Evolutionary conservation across 2,113 vertebrate genomes (phyloP), one percentile per base, ranked within the genome.

Genomic region (Probosciger aterrimus): DNA sequence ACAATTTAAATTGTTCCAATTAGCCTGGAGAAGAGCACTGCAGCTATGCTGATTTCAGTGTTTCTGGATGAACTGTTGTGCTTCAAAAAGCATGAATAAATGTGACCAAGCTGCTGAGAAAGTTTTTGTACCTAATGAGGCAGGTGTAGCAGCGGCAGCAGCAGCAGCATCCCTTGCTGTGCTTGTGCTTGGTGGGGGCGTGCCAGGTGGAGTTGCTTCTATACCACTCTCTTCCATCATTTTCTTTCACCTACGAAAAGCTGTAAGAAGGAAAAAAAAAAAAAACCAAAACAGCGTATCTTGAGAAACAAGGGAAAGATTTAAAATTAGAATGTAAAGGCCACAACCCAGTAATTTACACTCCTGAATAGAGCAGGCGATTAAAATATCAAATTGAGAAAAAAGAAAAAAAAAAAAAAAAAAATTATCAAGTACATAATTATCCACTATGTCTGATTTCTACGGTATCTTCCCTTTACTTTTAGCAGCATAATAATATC

Each of bases 211-310:
- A 3, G 99, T 99, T 1, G 98, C 99, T 97, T 99, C 99, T 97
- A 99, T 98, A 87, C 99, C 99, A 83, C 99, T 99, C 97, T 99
- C 99, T 98, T 99, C 99, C 99, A 99, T 99, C 99, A 99, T 99
- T 95, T 98, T 99, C 80, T 88, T 95, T 97, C 90, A 95, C 44
- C 43, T 80, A 93, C 2, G 18, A 37, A 80, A 64, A 70, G 12
- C 97, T 98, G 52, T 7, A n/a, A 88, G 62, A 6, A 6, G 43
- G 2, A 70, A 18, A 6, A 33, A 57, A 59, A 20, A 53, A 37
- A 25, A 11, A 17, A 17, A 50, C 4, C 57, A 23, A n/a, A 24
- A 41, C 37, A 31, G 2, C 0, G 0, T 37, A 39, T 25, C 6
- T 53, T 83, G 20, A 95, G 50, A 88, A 83, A 82, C 2, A 57